A percentile compares a stretch with the other conserved stretches of the same genome.
Conservation (phyloP, 2,797 vertebrate species). For the Danio aesculapii region DNA sequence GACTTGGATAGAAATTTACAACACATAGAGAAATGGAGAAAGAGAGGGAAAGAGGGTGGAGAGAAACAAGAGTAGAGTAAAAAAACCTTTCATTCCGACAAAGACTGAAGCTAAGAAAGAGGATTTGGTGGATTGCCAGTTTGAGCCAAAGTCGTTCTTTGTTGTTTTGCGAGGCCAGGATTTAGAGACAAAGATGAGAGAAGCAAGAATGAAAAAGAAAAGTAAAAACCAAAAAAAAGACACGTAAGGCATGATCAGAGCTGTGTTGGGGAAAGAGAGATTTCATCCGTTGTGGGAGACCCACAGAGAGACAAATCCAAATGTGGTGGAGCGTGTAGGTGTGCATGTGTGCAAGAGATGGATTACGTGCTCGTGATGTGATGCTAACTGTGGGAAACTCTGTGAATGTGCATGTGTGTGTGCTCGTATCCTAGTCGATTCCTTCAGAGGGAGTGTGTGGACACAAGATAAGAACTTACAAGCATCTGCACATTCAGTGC, state of each 20-base stretch:
- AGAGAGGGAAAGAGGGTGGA: conserved; percentile 11
- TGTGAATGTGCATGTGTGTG: background rate
- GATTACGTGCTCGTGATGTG: conserved; percentile 36
- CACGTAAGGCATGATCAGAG: conserved; percentile 32
- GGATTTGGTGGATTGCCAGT: conserved; percentile 74
- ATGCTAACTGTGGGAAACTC: conserved; percentile 6
- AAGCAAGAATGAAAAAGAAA: conserved; percentile 12
- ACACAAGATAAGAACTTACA: conserved; percentile 27
- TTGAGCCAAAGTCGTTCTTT: conserved; percentile 74
- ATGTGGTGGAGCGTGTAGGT: conserved; percentile 29
- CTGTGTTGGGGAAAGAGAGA: conserved; percentile 28
- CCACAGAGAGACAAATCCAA: conserved; percentile 23
- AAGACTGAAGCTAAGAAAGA: conserved; percentile 70
- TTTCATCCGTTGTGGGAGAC: conserved; percentile 39
- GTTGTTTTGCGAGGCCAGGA: conserved; percentile 72
- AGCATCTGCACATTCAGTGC: background rate
- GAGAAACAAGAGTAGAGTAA: conserved; percentile 4
- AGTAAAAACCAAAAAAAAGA: conserved; percentile 6
- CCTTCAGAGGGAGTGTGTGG: background rate
- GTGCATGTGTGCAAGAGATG: conserved; percentile 25
- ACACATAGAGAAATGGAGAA: conserved; percentile 6
- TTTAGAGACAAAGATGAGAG: conserved; percentile 59
- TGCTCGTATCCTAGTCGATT: conserved; percentile 1
- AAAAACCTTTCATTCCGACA: conserved; percentile 68
- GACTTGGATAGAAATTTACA: conserved; percentile 31